These are phyloP conservation scores for Dolichomitus sp. DNA, from an alignment of 2,888 invertebrate species.

Conservation along the genomic window DNA sequence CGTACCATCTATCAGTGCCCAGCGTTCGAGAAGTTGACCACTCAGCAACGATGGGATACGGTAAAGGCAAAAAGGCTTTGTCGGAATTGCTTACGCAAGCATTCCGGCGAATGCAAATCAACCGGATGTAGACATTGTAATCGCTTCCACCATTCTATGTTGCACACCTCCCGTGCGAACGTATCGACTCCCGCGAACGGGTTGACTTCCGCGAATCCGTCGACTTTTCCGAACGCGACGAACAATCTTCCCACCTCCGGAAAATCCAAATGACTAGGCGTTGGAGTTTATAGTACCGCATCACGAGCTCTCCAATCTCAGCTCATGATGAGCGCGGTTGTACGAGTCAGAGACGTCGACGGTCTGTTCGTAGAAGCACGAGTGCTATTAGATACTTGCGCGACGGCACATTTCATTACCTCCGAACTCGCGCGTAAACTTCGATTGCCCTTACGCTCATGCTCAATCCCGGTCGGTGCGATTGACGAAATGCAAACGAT, in stretches of 20 bases:
- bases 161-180: conserved; percentile 9
- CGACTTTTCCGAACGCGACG: too few species aligned
- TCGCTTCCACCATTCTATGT: conserved; percentile 35
- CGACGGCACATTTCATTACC: too few species aligned
- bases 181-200: conserved; percentile 2
- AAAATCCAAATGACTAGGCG: conserved; percentile 51
- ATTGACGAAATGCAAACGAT: conserved; percentile 41
- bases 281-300: conserved; percentile 40
- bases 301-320: conserved; percentile 38
- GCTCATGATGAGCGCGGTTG: conserved; percentile 59
- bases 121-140: conserved; percentile 44
- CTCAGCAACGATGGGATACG: conserved; percentile 34
- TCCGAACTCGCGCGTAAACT: too few species aligned
- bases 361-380: too few species aligned
- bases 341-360: too few species aligned
- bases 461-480: conserved; percentile 39
- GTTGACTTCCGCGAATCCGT: too few species aligned
- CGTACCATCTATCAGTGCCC: conserved; percentile 18
- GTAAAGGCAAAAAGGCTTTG: conserved; percentile 38
- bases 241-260: neutral
- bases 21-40: conserved; percentile 15
- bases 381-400: too few species aligned
- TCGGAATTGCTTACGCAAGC: conserved; percentile 47
- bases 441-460: conserved; percentile 2
- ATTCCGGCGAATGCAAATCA: conserved; percentile 38